Base-by-base conservation (phyloP, 2,888 invertebrate genomes). In the Phasia obesa region DNA sequence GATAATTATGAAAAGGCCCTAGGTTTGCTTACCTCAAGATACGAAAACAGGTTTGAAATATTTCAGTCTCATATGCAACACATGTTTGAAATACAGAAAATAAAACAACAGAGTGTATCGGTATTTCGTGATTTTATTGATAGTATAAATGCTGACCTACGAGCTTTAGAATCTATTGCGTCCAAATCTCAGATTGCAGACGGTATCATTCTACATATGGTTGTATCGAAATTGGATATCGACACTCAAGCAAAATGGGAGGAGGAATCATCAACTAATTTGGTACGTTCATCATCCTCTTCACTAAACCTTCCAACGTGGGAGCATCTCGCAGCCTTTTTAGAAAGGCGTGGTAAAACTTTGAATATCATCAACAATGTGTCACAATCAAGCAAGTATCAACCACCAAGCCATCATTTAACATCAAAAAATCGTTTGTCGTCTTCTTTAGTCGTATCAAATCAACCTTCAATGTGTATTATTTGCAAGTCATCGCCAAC, bases 231-330 rank as follows among this genome's bases (percentile, higher is more conserved):
- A 57, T 44, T 84, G 15, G 81, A 84, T 64, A 19, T 55, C 7
- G 53, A 80, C 17, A 84, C 73, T 13, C 65, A 74, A 51, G 57
- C 62, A 19, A 84, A 84, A 65, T 80, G 65, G 80, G 76, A 84
- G 38, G 77, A 84, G 9, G 69, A 80, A 53, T n/a, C 67, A 5
- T 71, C 62, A 3, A 57, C 60, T 25, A 76, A 38, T n/a, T 64
- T 59, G 35, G 65, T 57, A 31, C n/a, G 9, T 7, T 31, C 42
- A 19, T 38, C 71, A 25, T 51, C 57, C 21, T 2, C 49, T 11
- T 13, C 51, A 21, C 55, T 78, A 1, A 27, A 17, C 0, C n/a
- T 75, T 11, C 77, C 80, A 69, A 15, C 38, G 15, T 81, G 73
- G 80, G 55, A 76, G 1, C 60, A 76, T 17, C 47, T 80, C 2